Percentiles rank a stretch among this genome's conserved stretches.
Conservation (phyloP, 2,888 invertebrate species). For the Muschampia staudingeri region DNA sequence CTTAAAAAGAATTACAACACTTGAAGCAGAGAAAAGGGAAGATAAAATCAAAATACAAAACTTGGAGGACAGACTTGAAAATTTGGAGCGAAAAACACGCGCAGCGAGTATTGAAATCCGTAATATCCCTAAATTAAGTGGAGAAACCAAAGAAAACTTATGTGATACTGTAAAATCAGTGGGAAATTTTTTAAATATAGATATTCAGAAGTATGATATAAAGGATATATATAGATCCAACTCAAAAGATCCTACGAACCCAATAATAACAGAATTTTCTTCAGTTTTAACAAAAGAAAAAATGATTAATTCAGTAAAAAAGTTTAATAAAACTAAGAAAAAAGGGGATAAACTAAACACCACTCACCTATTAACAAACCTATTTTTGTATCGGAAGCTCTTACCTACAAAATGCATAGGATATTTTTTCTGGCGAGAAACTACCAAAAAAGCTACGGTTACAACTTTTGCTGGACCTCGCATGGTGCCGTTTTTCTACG, state of each 20-base stretch:
- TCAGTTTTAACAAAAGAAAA: constrained; percentile 5
- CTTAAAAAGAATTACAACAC: background rate
- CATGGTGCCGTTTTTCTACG: background rate
- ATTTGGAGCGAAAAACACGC: background rate
- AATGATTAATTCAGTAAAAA: background rate
- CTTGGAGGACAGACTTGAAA: background rate
- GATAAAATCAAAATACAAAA: constrained; percentile 10
- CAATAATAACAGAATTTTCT: background rate
- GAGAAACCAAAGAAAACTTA: background rate
- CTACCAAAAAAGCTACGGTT: background rate
- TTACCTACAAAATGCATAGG: background rate
- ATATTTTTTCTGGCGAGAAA: background rate
- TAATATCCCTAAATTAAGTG: background rate
- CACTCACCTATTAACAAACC: background rate
- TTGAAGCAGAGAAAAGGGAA: background rate
- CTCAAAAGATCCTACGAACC: background rate
- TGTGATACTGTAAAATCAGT: background rate
- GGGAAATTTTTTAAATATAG: background rate
- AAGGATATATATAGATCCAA: background rate
- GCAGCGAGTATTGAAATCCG: background rate
- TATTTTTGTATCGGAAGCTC: background rate
- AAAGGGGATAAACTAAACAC: background rate
- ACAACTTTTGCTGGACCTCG: constrained; percentile 4
- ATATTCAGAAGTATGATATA: background rate
- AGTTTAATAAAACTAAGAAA: background rate